A percentile compares a stretch with the other conserved stretches of the same genome.
These are phyloP conservation scores for Brachionus manjavacas DNA, from an alignment of 1,140 invertebrate species.

Conservation along the genomic window DNA sequence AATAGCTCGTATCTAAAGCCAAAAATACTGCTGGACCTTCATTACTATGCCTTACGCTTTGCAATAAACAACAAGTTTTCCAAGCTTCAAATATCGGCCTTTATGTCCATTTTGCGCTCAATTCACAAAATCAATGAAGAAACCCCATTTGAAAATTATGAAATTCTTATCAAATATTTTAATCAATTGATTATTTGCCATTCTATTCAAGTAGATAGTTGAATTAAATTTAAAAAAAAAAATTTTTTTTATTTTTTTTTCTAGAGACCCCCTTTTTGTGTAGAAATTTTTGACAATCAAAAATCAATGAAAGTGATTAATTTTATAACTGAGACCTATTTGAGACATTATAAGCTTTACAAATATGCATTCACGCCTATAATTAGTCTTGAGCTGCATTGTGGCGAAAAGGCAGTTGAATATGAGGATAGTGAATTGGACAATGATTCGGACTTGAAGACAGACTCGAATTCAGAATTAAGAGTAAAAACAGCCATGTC, in stretches of 20 bases:
- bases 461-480: slow-evolving; percentile 16
- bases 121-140: slow-evolving; percentile 32
- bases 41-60: slow-evolving; percentile 25
- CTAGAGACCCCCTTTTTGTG: slow-evolving; percentile 29
- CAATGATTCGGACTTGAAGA: slow-evolving; percentile 22
- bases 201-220: slow-evolving; percentile 31
- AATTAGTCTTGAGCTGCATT: slow-evolving; percentile 14
- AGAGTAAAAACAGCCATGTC: neutral
- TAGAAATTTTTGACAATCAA: slow-evolving; percentile 13
- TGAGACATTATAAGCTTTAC: slow-evolving; percentile 25
- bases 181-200: slow-evolving; percentile 22
- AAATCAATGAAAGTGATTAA: neutral
- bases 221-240: neutral
- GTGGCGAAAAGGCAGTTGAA: neutral
- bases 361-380: slow-evolving; percentile 37
- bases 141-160: slow-evolving; percentile 38
- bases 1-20: slow-evolving; percentile 1
- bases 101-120: slow-evolving; percentile 22
- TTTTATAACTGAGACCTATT: neutral
- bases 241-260: neutral
- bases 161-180: neutral
- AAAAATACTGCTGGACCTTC: slow-evolving; percentile 29
- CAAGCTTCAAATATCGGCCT: slow-evolving; percentile 29
- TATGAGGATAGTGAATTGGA: neutral
- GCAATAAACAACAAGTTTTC: slow-evolving; percentile 21